Conservation (phyloP, 2,797 vertebrate genomes). For the Chanos chanos region DNA sequence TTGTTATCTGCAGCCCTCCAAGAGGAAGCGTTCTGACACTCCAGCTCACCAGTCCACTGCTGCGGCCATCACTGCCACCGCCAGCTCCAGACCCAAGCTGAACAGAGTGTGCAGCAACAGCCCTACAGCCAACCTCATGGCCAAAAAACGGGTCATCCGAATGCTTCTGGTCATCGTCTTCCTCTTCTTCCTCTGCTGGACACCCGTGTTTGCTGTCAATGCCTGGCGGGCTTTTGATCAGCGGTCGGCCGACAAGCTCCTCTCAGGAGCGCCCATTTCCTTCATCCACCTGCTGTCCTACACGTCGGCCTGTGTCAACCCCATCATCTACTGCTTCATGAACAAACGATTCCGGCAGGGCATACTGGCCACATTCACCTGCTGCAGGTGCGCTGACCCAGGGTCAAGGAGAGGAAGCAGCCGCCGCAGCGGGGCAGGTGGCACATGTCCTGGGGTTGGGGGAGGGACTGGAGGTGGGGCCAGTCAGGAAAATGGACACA, state of each 20-base stretch:
- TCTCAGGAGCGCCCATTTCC: constrained; percentile 93
- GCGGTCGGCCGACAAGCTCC: constrained; percentile 72
- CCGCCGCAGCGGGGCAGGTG: constrained; percentile 5
- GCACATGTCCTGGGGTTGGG: constrained; percentile 22
- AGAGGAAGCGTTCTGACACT: constrained; percentile 64
- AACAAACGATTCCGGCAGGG: constrained; percentile 90
- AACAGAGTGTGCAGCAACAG: constrained; percentile 75
- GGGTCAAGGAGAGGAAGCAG: constrained; percentile 23
- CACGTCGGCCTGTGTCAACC: constrained; percentile 94
- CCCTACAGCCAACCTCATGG: constrained; percentile 84
- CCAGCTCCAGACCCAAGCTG: constrained; percentile 44
- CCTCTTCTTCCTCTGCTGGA: constrained; percentile 97
- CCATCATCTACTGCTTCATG: constrained; percentile 98
- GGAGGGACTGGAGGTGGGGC: constrained; percentile 11
- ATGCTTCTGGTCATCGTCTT: constrained; percentile 95
- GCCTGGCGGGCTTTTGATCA: constrained; percentile 92
- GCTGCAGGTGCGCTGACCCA: constrained; percentile 55
- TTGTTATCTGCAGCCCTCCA: constrained; percentile 81
- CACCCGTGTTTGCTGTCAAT: constrained; percentile 89
- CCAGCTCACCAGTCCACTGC: constrained; percentile 57
- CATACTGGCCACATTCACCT: constrained; percentile 84
- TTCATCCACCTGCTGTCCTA: constrained; percentile 96
- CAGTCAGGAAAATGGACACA: constrained; percentile 75
- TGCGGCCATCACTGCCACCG: background rate
- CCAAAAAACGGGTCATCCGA: constrained; percentile 94